Conservation (phyloP, 2,113 vertebrate species). For the Turdus rufiventris region DNA sequence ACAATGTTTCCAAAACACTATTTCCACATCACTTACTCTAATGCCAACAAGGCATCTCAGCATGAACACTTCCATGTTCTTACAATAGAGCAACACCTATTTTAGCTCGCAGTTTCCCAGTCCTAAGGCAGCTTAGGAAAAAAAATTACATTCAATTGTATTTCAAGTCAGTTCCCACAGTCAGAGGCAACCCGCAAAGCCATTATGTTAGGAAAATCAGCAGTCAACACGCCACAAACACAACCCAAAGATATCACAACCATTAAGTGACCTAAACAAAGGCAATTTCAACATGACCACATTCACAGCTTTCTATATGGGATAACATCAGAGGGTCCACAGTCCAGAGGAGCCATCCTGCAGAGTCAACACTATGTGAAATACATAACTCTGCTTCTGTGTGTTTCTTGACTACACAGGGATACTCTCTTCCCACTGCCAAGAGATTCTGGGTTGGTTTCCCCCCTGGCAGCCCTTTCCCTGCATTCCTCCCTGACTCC, state of each 20-base stretch:
- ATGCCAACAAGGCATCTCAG: not conserved
- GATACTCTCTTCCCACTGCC: not conserved
- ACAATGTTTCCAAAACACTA: constrained; percentile 14
- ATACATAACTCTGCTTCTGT: accelerated
- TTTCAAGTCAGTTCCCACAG: constrained; percentile 8
- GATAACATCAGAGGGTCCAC: accelerated
- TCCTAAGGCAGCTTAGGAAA: not conserved
- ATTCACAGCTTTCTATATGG: not conserved
- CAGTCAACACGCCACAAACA: not conserved
- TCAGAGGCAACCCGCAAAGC: constrained; percentile 20
- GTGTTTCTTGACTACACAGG: not conserved
- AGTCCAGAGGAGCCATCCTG: not conserved
- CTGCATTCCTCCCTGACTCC: not conserved
- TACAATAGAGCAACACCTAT: not conserved
- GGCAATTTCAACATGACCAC: not conserved
- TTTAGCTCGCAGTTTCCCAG: not conserved
- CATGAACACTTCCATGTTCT: not conserved
- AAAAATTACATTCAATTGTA: not conserved
- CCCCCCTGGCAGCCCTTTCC: not conserved
- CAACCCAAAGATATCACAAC: not conserved
- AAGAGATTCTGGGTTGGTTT: not conserved
- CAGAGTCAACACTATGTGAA: not conserved
- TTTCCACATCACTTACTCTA: constrained; percentile 13
- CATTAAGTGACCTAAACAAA: not conserved
- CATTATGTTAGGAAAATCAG: not conserved